phyloP scores from a whole-genome alignment of 2,113 vertebrate species.

The Carollia perspicillata region DNA sequence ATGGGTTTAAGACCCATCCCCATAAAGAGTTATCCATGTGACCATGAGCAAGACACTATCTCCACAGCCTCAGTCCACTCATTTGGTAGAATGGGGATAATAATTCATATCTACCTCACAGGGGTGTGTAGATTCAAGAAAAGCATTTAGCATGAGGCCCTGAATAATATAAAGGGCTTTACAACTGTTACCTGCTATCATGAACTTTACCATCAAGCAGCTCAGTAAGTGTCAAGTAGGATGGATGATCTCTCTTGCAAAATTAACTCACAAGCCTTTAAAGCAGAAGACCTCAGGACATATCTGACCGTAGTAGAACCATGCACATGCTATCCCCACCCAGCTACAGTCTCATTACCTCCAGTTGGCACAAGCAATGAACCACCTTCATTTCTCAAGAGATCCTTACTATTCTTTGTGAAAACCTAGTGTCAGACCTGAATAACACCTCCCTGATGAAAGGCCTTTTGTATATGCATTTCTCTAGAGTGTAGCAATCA shows the following conservation, averaged over 20 bases:
- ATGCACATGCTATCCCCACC: neutral
- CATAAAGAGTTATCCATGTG: neutral
- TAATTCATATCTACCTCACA: neutral
- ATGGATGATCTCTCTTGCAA: neutral
- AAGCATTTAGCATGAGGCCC: neutral
- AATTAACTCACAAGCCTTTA: slow-evolving; percentile 39
- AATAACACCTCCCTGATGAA: neutral
- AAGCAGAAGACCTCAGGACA: neutral
- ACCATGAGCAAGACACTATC: neutral
- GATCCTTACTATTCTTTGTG: neutral
- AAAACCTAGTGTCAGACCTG: neutral
- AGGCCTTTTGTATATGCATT: neutral
- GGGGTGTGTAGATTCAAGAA: neutral
- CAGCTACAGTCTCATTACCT: neutral
- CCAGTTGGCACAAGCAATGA: neutral
- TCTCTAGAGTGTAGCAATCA: neutral
- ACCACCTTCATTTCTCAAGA: neutral
- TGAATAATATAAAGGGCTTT: neutral
- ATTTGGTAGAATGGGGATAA: neutral
- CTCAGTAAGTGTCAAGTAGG: neutral
- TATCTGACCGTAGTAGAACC: neutral
- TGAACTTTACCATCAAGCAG: neutral
- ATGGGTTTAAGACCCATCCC: neutral
- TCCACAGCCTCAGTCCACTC: neutral
- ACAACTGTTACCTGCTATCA: slow-evolving; percentile 31